Base-by-base conservation (phyloP, 2,113 vertebrate species). In the Calypte anna region DNA sequence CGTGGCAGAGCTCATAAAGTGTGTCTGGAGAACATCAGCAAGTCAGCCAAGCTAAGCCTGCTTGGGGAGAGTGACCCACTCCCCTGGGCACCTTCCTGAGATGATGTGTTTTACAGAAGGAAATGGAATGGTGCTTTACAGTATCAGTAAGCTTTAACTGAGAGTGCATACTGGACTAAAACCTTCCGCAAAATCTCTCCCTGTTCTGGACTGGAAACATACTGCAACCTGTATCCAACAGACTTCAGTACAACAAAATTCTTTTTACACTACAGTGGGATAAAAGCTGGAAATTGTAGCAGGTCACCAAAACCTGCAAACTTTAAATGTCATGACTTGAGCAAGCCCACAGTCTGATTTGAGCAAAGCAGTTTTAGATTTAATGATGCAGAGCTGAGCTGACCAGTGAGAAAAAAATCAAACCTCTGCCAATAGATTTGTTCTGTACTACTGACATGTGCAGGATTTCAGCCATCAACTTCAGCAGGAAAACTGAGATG, bases 1-100 rank as follows among this genome's bases (percentile, higher is more conserved):
- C 62, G 82, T 33, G 82, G 85, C 63, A 51, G 67, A 76, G 79
- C 84, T 82, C 17, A 1, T 78, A 57, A 87, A 91, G 57, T 1
- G 44, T 63, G 90, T 72, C 94, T 95, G 94, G 91, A 86, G 85
- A 95, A 79, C 77, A 68, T 95, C 86, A 93, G 61, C 55, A 10
- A 31, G 70, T 10, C 62, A 67, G 89, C 31, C 88, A 86, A 72
- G 59, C 9, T 80, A 43, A 92, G 58, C 64, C 15, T 33, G 54
- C 21, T 10, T 3, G 1, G 25, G 27, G 53, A 79, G 22, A 57
- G 69, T 3, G 30, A 72, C 38, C 58, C 13, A 0, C 40, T n/a
- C 50, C 3, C 7, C 3, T 2, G 40, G 61, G 66, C 4, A n/a
- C 36, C 63, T 31, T 9, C 21, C 50, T 0, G 14, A 73, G 70